These are phyloP conservation scores for Pterocles burchelli DNA, from an alignment of 2,113 vertebrate species.

Conservation along the genomic window DNA sequence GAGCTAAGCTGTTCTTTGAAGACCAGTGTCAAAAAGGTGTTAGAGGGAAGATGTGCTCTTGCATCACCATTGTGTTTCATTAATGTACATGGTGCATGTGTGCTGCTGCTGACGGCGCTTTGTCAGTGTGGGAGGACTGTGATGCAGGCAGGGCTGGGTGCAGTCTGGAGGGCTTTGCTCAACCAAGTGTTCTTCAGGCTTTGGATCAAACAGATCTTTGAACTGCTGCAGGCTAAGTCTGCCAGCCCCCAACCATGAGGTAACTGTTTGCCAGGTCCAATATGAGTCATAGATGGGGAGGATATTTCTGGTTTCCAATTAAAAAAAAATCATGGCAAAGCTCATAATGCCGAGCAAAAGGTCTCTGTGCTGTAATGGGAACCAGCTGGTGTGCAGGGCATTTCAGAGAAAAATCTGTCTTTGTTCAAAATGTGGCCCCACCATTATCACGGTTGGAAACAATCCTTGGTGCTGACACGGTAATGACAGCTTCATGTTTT, in stretches of 20 bases:
- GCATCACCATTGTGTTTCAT: not conserved
- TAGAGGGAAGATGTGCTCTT: not conserved
- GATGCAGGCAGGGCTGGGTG: not conserved
- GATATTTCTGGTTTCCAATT: slow-evolving; percentile 53
- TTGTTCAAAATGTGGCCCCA: slow-evolving; percentile 43
- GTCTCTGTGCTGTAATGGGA: slow-evolving; percentile 49
- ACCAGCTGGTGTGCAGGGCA: slow-evolving; percentile 47
- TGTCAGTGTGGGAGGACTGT: not conserved
- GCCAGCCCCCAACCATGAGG: slow-evolving; percentile 23
- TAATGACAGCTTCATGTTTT: slow-evolving; percentile 68
- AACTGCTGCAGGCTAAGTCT: not conserved
- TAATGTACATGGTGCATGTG: accelerated
- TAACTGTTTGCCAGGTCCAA: not conserved
- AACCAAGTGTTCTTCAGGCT: not conserved
- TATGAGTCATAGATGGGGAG: slow-evolving; percentile 27
- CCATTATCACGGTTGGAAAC: slow-evolving; percentile 55
- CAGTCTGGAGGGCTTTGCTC: not conserved
- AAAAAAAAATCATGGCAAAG: not conserved
- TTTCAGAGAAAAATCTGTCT: slow-evolving; percentile 46
- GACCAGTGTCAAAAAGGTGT: not conserved
- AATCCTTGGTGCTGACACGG: slow-evolving; percentile 53
- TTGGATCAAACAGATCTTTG: not conserved
- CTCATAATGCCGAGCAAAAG: slow-evolving; percentile 26
- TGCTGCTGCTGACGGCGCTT: not conserved
- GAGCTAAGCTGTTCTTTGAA: not conserved